Percentiles rank a stretch among this genome's conserved stretches.
These are phyloP conservation scores for Coreius guichenoti DNA, from an alignment of 2,797 vertebrate genomes.

Conservation along the genomic window DNA sequence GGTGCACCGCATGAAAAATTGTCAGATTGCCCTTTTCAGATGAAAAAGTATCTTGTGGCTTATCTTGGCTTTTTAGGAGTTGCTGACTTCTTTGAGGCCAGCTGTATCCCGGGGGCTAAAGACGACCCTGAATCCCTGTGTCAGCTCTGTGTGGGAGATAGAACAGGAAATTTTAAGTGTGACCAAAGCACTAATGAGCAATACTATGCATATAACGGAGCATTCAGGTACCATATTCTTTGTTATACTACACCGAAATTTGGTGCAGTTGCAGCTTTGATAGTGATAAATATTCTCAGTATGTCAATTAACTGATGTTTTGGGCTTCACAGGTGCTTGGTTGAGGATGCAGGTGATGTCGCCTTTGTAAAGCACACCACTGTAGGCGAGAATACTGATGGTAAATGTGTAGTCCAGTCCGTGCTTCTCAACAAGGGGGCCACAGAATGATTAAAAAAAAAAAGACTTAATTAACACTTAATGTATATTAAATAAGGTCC, in stretches of 20 bases:
- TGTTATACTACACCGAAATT: not conserved
- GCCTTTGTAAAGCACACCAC: constrained; percentile 90
- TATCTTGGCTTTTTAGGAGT: constrained; percentile 76
- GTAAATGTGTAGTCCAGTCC: constrained; percentile 65
- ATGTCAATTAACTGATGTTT: not conserved
- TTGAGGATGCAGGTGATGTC: constrained; percentile 81
- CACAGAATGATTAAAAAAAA: not conserved
- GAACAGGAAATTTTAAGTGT: constrained; percentile 73
- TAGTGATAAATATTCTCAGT: not conserved
- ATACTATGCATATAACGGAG: constrained; percentile 88
- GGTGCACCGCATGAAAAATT: not conserved
- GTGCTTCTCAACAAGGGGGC: not conserved
- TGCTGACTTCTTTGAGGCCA: constrained; percentile 86
- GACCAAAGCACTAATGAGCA: constrained; percentile 74
- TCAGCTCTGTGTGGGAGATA: constrained; percentile 83
- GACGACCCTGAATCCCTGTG: constrained; percentile 82
- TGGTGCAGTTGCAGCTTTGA: not conserved
- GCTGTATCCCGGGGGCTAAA: constrained; percentile 88
- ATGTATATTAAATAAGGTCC: not conserved
- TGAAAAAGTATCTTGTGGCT: not conserved
- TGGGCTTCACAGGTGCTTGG: constrained; percentile 82
- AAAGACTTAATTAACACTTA: not conserved
- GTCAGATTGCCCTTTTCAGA: not conserved
- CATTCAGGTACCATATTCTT: constrained; percentile 85
- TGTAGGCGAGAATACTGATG: constrained; percentile 82